phyloP scores from a whole-genome alignment of 1,140 invertebrate genomes.

The Drosophila repletoides region DNA sequence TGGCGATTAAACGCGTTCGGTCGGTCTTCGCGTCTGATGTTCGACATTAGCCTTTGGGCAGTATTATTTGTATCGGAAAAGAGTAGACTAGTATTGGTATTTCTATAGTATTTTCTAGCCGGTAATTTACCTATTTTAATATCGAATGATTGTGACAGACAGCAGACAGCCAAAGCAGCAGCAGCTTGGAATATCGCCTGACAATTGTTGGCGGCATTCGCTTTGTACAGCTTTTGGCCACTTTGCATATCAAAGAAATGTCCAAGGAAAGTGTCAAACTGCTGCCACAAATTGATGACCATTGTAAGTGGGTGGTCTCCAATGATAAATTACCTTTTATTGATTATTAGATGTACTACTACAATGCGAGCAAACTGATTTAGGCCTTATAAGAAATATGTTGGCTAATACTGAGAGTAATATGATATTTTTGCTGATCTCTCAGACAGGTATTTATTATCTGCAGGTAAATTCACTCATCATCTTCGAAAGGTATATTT shows the following conservation, averaged over 20 bases:
- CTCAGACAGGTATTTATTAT: too few relatives aligned
- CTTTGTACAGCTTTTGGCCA: slow-evolving; percentile 66
- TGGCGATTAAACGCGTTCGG: slow-evolving; percentile 55
- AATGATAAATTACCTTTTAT: neutral
- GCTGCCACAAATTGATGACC: slow-evolving; percentile 39
- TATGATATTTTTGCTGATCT: too few relatives aligned
- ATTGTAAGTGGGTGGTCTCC: slow-evolving; percentile 42
- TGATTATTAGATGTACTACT: too few relatives aligned
- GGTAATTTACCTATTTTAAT: slow-evolving; percentile 65
- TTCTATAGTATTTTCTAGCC: neutral
- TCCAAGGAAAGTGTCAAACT: slow-evolving; percentile 56
- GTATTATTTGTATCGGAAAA: neutral
- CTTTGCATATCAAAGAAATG: slow-evolving; percentile 68
- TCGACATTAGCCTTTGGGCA: slow-evolving; percentile 20
- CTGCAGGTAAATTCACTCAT: too few relatives aligned
- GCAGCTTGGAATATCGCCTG: slow-evolving; percentile 14
- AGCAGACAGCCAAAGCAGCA: slow-evolving; percentile 34
- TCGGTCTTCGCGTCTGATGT: slow-evolving; percentile 36
- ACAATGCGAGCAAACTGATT: too few relatives aligned
- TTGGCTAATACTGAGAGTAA: too few relatives aligned
- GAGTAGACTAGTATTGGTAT: slow-evolving; percentile 1
- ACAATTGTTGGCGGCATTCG: slow-evolving; percentile 38
- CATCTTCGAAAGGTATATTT: too few relatives aligned
- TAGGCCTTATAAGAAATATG: too few relatives aligned
- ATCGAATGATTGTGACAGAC: slow-evolving; percentile 64